Percentiles rank a stretch among this genome's conserved stretches.
These are phyloP conservation scores for Cryptus armator DNA, from an alignment of 2,888 invertebrate genomes.

Conservation along the genomic window DNA sequence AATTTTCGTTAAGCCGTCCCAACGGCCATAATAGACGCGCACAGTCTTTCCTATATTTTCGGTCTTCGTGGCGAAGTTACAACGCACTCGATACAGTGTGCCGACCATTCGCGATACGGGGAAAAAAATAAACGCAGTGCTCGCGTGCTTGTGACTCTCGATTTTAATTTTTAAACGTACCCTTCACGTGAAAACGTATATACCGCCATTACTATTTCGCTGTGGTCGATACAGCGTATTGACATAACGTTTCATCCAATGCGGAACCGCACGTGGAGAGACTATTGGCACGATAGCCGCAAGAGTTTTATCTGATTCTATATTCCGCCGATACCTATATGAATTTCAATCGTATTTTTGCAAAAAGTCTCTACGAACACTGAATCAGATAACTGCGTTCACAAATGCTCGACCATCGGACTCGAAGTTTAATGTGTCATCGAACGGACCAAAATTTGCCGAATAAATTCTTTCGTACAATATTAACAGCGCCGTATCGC, in stretches of 20 bases:
- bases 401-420: too few relatives aligned
- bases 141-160: background rate
- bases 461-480: too few relatives aligned
- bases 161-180: background rate
- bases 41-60: conserved; percentile 3
- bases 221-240: background rate
- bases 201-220: background rate
- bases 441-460: too few relatives aligned
- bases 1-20: conserved; percentile 70
- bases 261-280: background rate
- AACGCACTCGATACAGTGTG: background rate
- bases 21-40: conserved; percentile 7
- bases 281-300: too few relatives aligned
- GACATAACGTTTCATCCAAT: background rate
- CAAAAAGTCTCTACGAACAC: too few relatives aligned
- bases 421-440: too few relatives aligned
- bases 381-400: too few relatives aligned
- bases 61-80: background rate
- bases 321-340: too few relatives aligned
- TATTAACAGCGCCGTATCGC: too few relatives aligned
- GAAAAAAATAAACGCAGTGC: too few relatives aligned
- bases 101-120: background rate
- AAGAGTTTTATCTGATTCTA: too few relatives aligned
- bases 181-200: background rate
- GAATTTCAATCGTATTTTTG: too few relatives aligned